Percentiles rank a stretch among this genome's conserved stretches.
These are phyloP conservation scores for Oegoconia quadripuncta DNA, from an alignment of 2,888 invertebrate genomes.

Conservation along the genomic window DNA sequence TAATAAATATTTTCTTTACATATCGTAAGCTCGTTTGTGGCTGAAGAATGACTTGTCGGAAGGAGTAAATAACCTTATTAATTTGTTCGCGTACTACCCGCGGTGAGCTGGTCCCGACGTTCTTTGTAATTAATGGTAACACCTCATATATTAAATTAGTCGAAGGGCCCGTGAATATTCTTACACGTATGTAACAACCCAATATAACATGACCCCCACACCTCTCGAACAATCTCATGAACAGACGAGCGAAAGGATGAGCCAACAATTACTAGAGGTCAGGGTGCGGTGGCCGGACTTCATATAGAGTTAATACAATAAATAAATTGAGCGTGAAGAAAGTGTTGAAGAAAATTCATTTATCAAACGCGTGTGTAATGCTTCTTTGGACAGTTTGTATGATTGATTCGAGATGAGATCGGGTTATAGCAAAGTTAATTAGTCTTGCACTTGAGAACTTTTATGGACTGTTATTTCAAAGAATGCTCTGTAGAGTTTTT, in stretches of 20 bases:
- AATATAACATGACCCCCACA: slow-evolving; percentile 38
- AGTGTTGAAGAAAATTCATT: slow-evolving; percentile 72
- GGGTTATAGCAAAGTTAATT: slow-evolving; percentile 23
- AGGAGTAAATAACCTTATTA: slow-evolving; percentile 76
- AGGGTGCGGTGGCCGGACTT: slow-evolving; percentile 36
- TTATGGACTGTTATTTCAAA: too few species aligned
- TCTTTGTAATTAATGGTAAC: slow-evolving; percentile 77
- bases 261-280: slow-evolving; percentile 29
- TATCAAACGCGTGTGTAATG: slow-evolving; percentile 54
- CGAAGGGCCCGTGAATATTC: slow-evolving; percentile 61
- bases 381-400: slow-evolving; percentile 38
- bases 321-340: slow-evolving; percentile 74
- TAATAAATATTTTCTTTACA: not conserved
- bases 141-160: slow-evolving; percentile 79
- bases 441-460: too few species aligned
- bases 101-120: slow-evolving; percentile 67
- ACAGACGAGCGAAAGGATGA: slow-evolving; percentile 7
- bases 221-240: slow-evolving; percentile 11
- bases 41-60: slow-evolving; percentile 73
- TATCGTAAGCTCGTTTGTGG: slow-evolving; percentile 23
- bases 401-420: slow-evolving; percentile 37
- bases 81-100: slow-evolving; percentile 66
- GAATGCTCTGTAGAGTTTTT: too few species aligned
- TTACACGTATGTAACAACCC: slow-evolving; percentile 55
- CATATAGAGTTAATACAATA: slow-evolving; percentile 62